Evolutionary conservation across 2,797 vertebrate genomes (phyloP), one percentile per base, ranked within the genome.

Genomic region (Limnodromus scolopaceus): DNA sequence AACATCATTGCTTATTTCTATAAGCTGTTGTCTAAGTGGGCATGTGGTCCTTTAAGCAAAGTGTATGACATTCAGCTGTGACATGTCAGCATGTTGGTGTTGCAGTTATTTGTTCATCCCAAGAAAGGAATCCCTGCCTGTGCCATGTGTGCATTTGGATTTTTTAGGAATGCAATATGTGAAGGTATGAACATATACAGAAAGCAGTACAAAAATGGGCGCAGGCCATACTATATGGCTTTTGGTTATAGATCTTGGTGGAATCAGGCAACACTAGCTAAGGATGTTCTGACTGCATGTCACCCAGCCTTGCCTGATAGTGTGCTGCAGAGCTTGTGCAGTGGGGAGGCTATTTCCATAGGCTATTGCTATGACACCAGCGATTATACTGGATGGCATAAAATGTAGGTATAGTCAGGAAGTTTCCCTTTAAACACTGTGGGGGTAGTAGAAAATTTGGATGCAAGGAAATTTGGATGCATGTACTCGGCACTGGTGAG

Each of bases 61-160:
- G 32, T 2, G 15, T 43, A 8, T 38, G 16, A 18, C 11, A 11
- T 60, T 78, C 46, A 39, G 2, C 32, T 34, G 22, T 39, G 24
- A 9, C 1, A 0, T 23, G 28, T 69, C 36, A 70, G 16, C 1
- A 0, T 49, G 34, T 54, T 34, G 18, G 5, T 58, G 25, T 27
- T 19, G 28, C 15, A 9, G 16, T 84, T 84, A 53, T 69, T 80
- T 63, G 18, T 48, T 81, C 16, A 36, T 43, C 30, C 25, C 9
- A 13, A 51, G 63, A 80, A 53, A 80, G 38, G 17, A 43, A 46
- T 57, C 8, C 11, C 10, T 46, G 20, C 13, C 30, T 69, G 38
- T 65, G 15, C 45, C 36, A 11, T 27, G 14, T n/a, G 10, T 46
- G 6, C 38, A 3, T 66, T 49, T 66, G 10, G 0, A 6, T 16